Conservation (phyloP, 2,113 vertebrate genomes). For the Nothoprocta perdicaria region DNA sequence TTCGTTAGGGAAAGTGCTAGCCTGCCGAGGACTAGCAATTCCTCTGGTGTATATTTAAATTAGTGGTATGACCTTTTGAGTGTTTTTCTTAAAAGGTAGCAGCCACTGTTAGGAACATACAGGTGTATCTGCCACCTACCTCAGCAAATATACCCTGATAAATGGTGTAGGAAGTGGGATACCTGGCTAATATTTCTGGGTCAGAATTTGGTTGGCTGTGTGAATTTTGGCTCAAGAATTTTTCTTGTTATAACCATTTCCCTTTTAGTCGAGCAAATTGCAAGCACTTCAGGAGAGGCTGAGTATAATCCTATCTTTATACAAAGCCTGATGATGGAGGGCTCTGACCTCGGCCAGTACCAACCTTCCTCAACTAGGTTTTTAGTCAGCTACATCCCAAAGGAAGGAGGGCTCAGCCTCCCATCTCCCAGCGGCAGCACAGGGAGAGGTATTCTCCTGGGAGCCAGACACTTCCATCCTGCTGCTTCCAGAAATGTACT, state of each 20-base stretch:
- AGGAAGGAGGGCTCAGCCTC: neutral
- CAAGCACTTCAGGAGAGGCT: neutral
- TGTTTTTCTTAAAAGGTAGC: neutral
- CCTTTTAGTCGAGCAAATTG: neutral
- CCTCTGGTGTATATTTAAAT: neutral
- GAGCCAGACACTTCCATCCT: neutral
- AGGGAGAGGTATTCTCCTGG: neutral
- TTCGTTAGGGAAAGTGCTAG: slow-evolving; percentile 21
- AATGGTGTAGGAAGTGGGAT: neutral
- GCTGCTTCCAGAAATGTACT: neutral
- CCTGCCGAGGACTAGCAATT: neutral
- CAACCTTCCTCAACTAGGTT: neutral
- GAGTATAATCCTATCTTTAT: neutral
- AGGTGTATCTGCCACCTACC: neutral
- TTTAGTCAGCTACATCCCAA: neutral
- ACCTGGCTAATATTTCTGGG: neutral
- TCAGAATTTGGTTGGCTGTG: neutral
- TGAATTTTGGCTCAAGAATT: neutral
- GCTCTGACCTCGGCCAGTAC: neutral
- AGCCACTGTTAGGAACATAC: neutral
- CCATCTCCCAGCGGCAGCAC: neutral
- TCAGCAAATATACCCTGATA: neutral
- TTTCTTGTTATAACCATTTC: neutral
- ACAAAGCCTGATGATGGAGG: neutral
- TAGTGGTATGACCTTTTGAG: neutral